Evolutionary conservation across 2,113 vertebrate species (phyloP), one percentile per base, ranked within the genome.

Genomic region (Hyperopisus bebe): DNA sequence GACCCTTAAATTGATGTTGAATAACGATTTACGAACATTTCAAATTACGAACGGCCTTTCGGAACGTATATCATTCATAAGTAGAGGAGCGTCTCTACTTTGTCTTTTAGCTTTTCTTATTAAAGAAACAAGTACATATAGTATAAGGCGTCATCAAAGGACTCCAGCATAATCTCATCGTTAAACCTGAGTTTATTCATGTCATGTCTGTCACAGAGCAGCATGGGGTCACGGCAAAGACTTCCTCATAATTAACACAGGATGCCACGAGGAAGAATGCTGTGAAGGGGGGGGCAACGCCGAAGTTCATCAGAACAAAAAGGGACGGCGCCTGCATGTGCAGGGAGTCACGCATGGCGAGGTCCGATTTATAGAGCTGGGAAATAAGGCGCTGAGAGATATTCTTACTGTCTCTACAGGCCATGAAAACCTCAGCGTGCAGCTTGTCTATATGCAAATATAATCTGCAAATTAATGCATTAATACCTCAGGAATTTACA

Each of bases 361-460:
- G 83, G 83, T 85, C 46, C 46, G 21, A 85, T 85, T 85, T 85
- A 48, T 85, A 85, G 44, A 47, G n/a, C 44, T 47, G 82, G 46
- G 82, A n/a, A 84, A 84, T 84, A 84, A 44, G 39, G 82, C 1
- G 19, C 21, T 11, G 83, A 2, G 44, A 47, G 44, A 50, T 86
- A 86, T 86, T 39, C 74, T 19, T 35, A 46, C 83, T 86, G 83
- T 47, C 47, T 86, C n/a, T n/a, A 86, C 8, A 50, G 83, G 44
- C 83, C 83, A 44, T 48, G 83, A 48, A 86, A 86, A 48, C 83
- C 83, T 86, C 47, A 1, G 24, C n/a, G 8, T 47, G 83, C 24
- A 86, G 13, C 83, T 86, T 50, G 47, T 86, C 83, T 86, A 86
- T 86, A 86, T 86, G 83, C 83, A 86, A 86, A 86, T 86, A 47